Conservation (phyloP, 1,140 invertebrate genomes). For the Armadillidium nasatum region DNA sequence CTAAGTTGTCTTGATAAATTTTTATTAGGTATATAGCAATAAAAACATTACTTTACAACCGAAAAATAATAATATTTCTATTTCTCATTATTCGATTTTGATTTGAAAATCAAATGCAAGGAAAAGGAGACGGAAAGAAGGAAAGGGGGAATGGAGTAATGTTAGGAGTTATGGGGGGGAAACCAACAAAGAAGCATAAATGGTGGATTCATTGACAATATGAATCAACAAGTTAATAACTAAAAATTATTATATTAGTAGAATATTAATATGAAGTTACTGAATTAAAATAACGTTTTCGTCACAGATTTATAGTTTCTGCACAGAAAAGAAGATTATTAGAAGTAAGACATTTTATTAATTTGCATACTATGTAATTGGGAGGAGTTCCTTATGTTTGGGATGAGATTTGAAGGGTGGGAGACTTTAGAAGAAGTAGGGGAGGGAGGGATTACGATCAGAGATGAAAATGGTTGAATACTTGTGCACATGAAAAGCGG, state of each 20-base stretch:
- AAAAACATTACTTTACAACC: too few species aligned
- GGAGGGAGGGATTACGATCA: neutral
- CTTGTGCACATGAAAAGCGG: neutral
- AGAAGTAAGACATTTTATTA: too few species aligned
- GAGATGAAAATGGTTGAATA: constrained; percentile 8
- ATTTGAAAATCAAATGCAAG: neutral
- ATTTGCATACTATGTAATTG: neutral
- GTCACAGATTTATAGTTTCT: too few species aligned
- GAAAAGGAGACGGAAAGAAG: constrained; percentile 6
- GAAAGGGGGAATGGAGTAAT: neutral
- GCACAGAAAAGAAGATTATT: too few species aligned
- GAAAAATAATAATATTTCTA: too few species aligned
- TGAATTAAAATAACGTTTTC: too few species aligned
- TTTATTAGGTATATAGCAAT: too few species aligned
- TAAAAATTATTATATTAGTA: neutral
- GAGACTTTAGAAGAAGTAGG: neutral
- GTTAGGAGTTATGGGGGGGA: neutral
- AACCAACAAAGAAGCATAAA: neutral
- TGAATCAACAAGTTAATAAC: neutral
- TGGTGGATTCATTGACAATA: constrained; percentile 1
- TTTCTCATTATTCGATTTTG: too few species aligned
- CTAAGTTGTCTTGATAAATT: too few species aligned
- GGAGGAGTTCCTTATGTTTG: neutral
- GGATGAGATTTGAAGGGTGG: too few species aligned
- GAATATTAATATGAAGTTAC: too few species aligned